Percentiles rank a stretch among this genome's conserved stretches.
phyloP scores from a whole-genome alignment of 2,888 invertebrate genomes.

The Patella pellucida region DNA sequence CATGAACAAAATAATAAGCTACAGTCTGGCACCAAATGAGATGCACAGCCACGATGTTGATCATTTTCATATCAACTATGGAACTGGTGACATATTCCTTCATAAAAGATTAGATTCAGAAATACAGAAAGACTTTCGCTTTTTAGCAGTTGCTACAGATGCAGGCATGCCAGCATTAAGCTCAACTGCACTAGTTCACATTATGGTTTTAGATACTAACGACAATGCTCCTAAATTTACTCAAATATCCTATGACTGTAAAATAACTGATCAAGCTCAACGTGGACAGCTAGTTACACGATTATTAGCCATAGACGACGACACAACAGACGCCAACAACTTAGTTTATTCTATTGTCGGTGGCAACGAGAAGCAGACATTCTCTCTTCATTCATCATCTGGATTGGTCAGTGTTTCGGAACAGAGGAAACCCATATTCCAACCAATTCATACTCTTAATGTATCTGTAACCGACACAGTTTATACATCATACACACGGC shows the following conservation, averaged over 20 bases:
- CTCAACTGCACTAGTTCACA: constrained; percentile 86
- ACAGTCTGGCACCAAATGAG: constrained; percentile 76
- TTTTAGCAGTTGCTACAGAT: constrained; percentile 86
- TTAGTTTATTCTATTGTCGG: constrained; percentile 86
- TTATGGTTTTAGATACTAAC: constrained; percentile 87
- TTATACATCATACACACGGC: constrained; percentile 85
- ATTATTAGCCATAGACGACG: constrained; percentile 86
- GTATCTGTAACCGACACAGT: constrained; percentile 96
- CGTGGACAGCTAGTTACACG: constrained; percentile 88
- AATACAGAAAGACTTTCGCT: constrained; percentile 78
- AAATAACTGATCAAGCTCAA: constrained; percentile 84
- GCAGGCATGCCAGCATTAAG: constrained; percentile 85
- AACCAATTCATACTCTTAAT: constrained; percentile 82
- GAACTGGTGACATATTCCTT: constrained; percentile 79
- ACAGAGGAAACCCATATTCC: constrained; percentile 81
- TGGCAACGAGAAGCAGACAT: constrained; percentile 78
- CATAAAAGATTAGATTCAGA: constrained; percentile 61
- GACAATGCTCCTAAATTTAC: constrained; percentile 82
- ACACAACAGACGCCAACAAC: constrained; percentile 81
- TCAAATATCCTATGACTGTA: constrained; percentile 78
- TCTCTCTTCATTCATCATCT: constrained; percentile 63
- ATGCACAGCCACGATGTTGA: constrained; percentile 73
- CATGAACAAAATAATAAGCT: constrained; percentile 76
- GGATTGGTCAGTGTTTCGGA: constrained; percentile 81
- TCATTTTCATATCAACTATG: constrained; percentile 83